Percentiles rank a stretch among this genome's conserved stretches.
phyloP scores from a whole-genome alignment of 2,113 vertebrate species.

The Megaceryle maxima region DNA sequence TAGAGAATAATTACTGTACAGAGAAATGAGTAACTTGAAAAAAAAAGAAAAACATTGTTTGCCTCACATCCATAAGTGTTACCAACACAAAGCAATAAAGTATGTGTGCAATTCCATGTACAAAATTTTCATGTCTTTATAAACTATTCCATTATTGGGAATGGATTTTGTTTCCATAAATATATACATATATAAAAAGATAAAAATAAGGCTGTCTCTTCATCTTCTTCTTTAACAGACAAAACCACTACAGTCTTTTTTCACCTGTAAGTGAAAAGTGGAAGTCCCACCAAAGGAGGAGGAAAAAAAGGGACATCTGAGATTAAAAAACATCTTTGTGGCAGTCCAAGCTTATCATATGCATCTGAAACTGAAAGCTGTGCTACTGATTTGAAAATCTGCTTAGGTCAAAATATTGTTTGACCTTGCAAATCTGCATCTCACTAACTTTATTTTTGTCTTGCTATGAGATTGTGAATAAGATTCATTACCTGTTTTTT shows the following conservation, averaged over 20 bases:
- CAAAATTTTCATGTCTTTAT: background rate
- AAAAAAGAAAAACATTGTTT: background rate
- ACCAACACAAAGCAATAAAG: background rate
- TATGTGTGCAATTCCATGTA: background rate
- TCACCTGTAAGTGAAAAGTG: background rate
- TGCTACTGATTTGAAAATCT: background rate
- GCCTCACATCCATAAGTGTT: background rate
- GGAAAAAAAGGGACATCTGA: background rate
- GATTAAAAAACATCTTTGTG: background rate
- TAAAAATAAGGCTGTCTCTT: background rate
- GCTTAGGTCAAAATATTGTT: background rate
- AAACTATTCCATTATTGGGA: background rate
- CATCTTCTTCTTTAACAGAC: background rate
- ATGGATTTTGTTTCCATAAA: background rate
- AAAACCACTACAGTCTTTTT: background rate
- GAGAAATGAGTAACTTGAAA: background rate
- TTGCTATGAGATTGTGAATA: background rate
- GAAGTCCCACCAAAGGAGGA: background rate
- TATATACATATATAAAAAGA: background rate
- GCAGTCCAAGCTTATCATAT: background rate
- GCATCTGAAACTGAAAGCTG: background rate
- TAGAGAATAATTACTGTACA: conserved; percentile 7
- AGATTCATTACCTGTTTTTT: conserved; percentile 90
- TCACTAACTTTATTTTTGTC: background rate
- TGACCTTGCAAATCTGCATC: background rate